phyloP scores from a whole-genome alignment of 2,113 vertebrate species.

The Dissostichus mawsoni region DNA sequence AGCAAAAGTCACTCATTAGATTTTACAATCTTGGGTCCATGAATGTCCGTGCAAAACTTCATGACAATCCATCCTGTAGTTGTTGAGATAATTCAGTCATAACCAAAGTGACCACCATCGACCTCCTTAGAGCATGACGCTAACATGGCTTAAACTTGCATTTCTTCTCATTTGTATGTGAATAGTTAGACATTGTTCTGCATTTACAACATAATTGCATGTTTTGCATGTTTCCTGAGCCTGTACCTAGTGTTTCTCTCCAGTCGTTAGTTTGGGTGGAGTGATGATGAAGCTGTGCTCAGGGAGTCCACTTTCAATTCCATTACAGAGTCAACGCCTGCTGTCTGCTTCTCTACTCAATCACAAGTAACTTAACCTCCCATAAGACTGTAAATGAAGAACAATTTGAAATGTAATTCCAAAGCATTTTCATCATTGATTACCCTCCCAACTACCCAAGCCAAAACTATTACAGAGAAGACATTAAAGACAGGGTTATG shows the following conservation, averaged over 20 bases:
- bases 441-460: not conserved
- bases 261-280: slow-evolving; percentile 38
- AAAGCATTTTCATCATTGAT: not conserved
- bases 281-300: slow-evolving; percentile 41
- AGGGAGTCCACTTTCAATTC: slow-evolving; percentile 35
- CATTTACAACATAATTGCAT: slow-evolving; percentile 31
- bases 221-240: slow-evolving; percentile 8
- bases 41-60: too few species aligned
- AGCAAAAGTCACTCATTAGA: not conserved
- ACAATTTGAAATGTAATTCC: not conserved
- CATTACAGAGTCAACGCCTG: slow-evolving; percentile 20
- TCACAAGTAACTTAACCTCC: slow-evolving; percentile 12
- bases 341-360: not conserved
- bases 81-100: not conserved
- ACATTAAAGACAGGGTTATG: too few species aligned
- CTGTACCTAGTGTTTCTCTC: slow-evolving; percentile 7
- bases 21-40: not conserved
- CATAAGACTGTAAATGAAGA: not conserved
- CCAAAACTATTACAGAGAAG: not conserved
- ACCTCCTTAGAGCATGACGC: not conserved
- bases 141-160: not conserved
- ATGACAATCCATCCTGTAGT: not conserved
- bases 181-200: slow-evolving; percentile 1
- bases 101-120: not conserved
- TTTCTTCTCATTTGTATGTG: not conserved